These are phyloP conservation scores for Chymomyza procnemis DNA, from an alignment of 2,888 invertebrate genomes.

Conservation along the genomic window DNA sequence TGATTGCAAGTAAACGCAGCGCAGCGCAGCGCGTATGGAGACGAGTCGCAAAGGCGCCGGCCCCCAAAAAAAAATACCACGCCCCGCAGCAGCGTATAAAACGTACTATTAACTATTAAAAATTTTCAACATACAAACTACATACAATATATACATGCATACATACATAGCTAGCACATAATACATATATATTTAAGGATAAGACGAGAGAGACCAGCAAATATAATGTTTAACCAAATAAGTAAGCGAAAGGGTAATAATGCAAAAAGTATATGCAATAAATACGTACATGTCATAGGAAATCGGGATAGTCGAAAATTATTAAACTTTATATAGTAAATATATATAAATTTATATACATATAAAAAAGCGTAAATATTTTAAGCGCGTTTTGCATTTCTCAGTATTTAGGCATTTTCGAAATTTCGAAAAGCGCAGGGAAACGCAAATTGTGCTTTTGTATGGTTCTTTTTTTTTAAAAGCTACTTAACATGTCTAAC, in stretches of 20 bases:
- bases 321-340: neutral
- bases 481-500: no score
- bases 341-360: no score
- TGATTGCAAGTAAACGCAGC: slow-evolving; percentile 73
- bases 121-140: slow-evolving; percentile 18
- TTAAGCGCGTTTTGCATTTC: no score
- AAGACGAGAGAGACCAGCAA: no score
- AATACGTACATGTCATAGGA: neutral
- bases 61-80: no score
- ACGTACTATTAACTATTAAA: slow-evolving; percentile 63
- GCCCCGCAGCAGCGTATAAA: slow-evolving; percentile 10
- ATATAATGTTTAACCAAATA: neutral
- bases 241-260: neutral
- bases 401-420: no score
- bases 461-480: no score
- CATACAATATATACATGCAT: slow-evolving; percentile 22
- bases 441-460: no score
- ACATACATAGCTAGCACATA: slow-evolving; percentile 9
- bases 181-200: no score
- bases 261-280: neutral
- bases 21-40: neutral
- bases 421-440: no score
- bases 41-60: neutral
- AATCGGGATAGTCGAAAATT: neutral
- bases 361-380: no score